Base-by-base conservation (phyloP, 2,113 vertebrate genomes). In the Eurypyga helias region DNA sequence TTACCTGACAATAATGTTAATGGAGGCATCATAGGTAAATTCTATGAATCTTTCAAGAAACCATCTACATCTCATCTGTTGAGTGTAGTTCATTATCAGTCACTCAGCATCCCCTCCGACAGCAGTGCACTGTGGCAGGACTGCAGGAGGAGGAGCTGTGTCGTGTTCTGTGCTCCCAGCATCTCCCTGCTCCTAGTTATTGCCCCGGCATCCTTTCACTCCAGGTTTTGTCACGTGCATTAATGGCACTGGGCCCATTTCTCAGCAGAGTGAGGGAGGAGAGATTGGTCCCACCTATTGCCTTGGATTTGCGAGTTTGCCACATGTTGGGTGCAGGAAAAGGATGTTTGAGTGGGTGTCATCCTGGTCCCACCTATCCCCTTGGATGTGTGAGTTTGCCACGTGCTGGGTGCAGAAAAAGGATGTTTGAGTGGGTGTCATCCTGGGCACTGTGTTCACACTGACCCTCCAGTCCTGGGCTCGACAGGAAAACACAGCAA, bases 211-310 rank as follows among this genome's bases (percentile, higher is more conserved):
- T 18, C 48, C 64, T 12, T 14, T 41, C 26, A 0, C 2, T 17
- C 13, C 31, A 25, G 23, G 46, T n/a, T 16, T 17, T 14, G 46
- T 9, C 45, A 1, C 0, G 38, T 4, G 31, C 1, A 0, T 9
- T 13, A 19, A 9, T 1, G 52, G n/a, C 6, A 31, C 2, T 20
- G 49, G 14, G 75, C 48, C 58, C 25, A 0, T 57, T 83, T 18
- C 78, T 21, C 33, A 7, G 43, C 3, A 1, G 55, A 8, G 21
- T 10, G 25, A 51, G 26, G 58, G 29, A 48, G 26, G 54, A 15
- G 57, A 41, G 14, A 28, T 25, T 4, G 10, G 38, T 33, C 45
- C 57, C 38, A 6, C 26, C 41, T 21, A 4, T 4, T 3, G 17
- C 2, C 1, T 18, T 29, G 31, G 18, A 23, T 2, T 14, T 25